Evolutionary conservation across 2,888 invertebrate genomes (phyloP), one percentile per base, ranked within the genome.

Genomic region (Campoletis raptor): DNA sequence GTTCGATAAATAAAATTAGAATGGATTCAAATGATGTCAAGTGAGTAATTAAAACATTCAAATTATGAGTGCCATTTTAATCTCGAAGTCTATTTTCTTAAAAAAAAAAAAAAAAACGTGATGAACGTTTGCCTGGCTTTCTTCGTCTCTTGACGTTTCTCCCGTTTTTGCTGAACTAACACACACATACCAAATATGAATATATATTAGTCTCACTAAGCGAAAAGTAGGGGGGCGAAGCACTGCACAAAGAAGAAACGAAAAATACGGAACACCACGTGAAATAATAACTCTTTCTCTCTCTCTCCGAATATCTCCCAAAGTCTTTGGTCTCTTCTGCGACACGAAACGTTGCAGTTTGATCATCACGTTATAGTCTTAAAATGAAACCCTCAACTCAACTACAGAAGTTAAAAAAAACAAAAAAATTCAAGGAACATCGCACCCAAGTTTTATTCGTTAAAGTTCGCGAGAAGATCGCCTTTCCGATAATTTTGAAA

Each of bases 401-500:
- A 12, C 24, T 57, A 4, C 15, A 48, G 18, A 48, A 48, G 48
- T 18, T n/a, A 30, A 30, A 18, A 45, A n/a, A 48, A 48, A 30
- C 1, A 18, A 45, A n/a, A 48, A 48, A n/a, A 48, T 48, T 48
- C 15, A 48, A 18, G 48, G 18, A 15, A 48, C n/a, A n/a, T n/a
- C 30, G n/a, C 30, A 45, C 9, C 36, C 12, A 15, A 36, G 30
- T 45, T 70, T 70, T 24, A 15, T 72, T 48, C 18, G 18, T 36
- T 45, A 9, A 9, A 24, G 48, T 30, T 30, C 48, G 72, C 72
- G 48, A n/a, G 36, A 52, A 45, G 24, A 69, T 69, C 42, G 42
- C 10, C 12, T 45, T 42, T 69, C 10, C 24, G 69, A 69, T 69
- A 69, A 45, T 69, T 24, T 45, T 10, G 45, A 45, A 69, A 69